Evolutionary conservation across 2,113 vertebrate genomes (phyloP), one percentile per base, ranked within the genome.

Genomic region (Gobius niger): DNA sequence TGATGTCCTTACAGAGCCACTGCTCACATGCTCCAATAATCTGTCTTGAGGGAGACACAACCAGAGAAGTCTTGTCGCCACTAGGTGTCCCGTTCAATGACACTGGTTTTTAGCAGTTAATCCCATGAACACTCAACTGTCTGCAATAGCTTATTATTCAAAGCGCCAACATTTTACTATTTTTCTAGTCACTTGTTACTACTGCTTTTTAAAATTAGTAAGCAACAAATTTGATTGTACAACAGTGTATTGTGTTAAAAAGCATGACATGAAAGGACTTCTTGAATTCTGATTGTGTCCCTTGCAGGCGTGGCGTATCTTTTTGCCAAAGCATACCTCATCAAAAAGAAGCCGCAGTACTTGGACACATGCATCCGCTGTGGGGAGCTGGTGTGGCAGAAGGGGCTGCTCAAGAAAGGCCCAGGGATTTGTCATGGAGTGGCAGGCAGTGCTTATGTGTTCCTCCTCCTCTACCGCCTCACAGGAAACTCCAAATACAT

Each of bases 401-500:
- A 96, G 63, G 95, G 95, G 18, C 84, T 96, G 53, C 82, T 96
- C 82, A 95, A 96, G 92, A 96, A 96, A 77, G 95, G 95, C 14
- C 95, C 95, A 7, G 95, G 95, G 47, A 96, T 96, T 81, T 97
- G 95, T 80, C 95, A 96, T 0, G 93, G 95, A 3, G 91, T 97
- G 19, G 94, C 95, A 53, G 95, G 95, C 34, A 96, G 94, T 52
- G 94, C 94, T 75, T 95, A 96, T 1, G 94, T 97, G 69, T 96
- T 96, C 83, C 90, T 96, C 66, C 90, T 97, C 62, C 90, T 97
- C 0, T 96, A 95, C 14, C 91, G 94, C 52, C 93, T 97, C 73
- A 96, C 94, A 0, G 94, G 95, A 51, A 95, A 95, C 83, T 94
- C 93, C 4, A 96, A 95, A 82, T 96, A 96, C 82, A 94, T 96